These are phyloP conservation scores for Drosophila nr. medialis DNA, from an alignment of 2,888 invertebrate genomes.

Conservation along the genomic window DNA sequence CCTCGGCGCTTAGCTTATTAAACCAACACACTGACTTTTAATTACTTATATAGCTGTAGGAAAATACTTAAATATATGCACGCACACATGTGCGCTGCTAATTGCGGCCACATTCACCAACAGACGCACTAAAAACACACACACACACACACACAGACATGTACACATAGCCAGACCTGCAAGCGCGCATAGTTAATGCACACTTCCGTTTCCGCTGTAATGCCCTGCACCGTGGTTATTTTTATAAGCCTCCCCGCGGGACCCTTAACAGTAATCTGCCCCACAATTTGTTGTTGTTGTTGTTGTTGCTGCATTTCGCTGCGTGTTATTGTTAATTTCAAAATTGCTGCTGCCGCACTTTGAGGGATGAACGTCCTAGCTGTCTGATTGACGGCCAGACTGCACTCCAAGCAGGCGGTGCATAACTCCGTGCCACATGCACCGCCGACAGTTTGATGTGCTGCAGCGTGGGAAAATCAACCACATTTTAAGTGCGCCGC, in stretches of 20 bases:
- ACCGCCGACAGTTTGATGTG: conserved; percentile 65
- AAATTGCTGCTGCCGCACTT: conserved; percentile 39
- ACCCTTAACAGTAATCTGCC: conserved; percentile 1
- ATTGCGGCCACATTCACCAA: conserved; percentile 56
- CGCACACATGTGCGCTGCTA: conserved; percentile 60
- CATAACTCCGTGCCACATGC: conserved; percentile 25
- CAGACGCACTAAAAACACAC: conserved; percentile 5
- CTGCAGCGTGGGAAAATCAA: conserved; percentile 71
- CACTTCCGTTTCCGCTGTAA: conserved; percentile 78
- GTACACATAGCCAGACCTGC: conserved; percentile 32
- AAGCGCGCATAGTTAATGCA: conserved; percentile 72
- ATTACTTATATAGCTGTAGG: conserved; percentile 69
- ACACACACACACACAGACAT: conserved; percentile 6
- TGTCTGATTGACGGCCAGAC: conserved; percentile 41
- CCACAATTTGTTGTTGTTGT: conserved; percentile 14
- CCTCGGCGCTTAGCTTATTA: conserved; percentile 71
- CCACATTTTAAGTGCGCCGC: conserved; percentile 70
- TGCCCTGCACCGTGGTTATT: conserved; percentile 69
- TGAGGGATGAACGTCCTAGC: conserved; percentile 59
- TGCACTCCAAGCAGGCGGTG: conserved; percentile 14
- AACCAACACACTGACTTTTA: conserved; percentile 73
- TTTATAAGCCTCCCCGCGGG: conserved; percentile 55
- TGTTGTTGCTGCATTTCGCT: conserved; percentile 54
- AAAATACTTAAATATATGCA: conserved; percentile 48
- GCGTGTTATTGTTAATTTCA: conserved; percentile 77